Evolutionary conservation across 1,140 invertebrate genomes (phyloP), one percentile per base, ranked within the genome.

Genomic region (Fopius arisanus): DNA sequence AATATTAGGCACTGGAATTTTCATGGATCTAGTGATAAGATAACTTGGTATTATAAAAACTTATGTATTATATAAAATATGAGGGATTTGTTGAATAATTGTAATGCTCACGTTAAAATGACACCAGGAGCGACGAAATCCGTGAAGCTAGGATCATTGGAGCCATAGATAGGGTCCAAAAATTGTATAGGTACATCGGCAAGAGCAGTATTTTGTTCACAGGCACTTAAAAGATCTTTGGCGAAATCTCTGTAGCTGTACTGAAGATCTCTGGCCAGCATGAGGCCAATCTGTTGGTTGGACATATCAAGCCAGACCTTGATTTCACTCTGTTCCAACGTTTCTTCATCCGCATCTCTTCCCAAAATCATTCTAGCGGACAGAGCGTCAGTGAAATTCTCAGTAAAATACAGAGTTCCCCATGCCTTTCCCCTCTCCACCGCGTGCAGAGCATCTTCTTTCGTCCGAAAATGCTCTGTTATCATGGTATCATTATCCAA

Each of bases 91-190:
- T n/a, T n/a, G n/a, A 59, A 54, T 40, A 66, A 67, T 65, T 51
- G 29, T 54, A 76, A 31, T 59, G 89, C 91, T 92, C 87, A 97
- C 95, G 95, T 97, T 75, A 98, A 88, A 82, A 98, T 96, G 69
- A 98, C 94, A 78, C 97, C 97, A 40, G 97, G 96, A 29, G 96
- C 96, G 75, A 97, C 97, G 86, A 98, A 98, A 86, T 98, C 95
- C 1, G 96, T 97, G 82, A 98, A 98, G 72, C 94, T 96, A 21
- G 96, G 95, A 78, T 94, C 91, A 78, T 90, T 92, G 26, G 92
- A 92, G 66, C 96, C 97, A 86, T 98, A 98, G 78, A 98, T 93
- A 4, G 96, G 95, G 12, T 95, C 90, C 77, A 90, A 91, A 84
- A 94, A 94, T 81, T 94, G 92, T 76, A 96, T 93, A 4, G 95